Evolutionary conservation across 2,113 vertebrate genomes (phyloP), one percentile per base, ranked within the genome.

Genomic region (Mesembrinibis cayennensis): DNA sequence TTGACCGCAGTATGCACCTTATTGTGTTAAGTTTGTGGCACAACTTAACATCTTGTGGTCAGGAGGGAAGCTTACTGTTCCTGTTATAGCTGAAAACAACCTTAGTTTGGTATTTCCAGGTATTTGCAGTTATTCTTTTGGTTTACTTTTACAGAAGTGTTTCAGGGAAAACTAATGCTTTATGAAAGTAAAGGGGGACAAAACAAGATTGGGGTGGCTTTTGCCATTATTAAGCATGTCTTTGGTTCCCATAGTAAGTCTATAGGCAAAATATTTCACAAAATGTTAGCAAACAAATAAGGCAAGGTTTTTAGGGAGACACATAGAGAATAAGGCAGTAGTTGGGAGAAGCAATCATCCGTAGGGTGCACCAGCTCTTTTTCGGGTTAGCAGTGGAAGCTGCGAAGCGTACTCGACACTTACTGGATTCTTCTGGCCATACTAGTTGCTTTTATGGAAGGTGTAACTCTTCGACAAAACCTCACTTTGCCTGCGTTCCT

Each of bases 11-110:
- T 8, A 6, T 53, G 4, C 4, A 16, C 61, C n/a, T 74, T 7
- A 6, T 22, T 14, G 34, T 4, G 27, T 26, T 15, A 18, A 22
- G 9, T 59, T 32, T 38, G 58, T 80, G 63, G 66, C 62, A 58
- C 49, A 47, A 4, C 26, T 34, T 36, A 7, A 10, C 4, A 0
- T 9, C 7, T 1, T 25, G 53, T 44, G 16, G 12, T 25, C 52
- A 32, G 3, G 30, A 34, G 32, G 27, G 62, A 18, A 67, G 10
- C 5, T 66, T 27, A 3, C 7, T 65, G 5, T 26, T 85, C 47
- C 59, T 7, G 12, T 27, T 21, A 2, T 4, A 61, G 29, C 30
- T 32, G 36, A 16, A 72, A 65, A 59, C 2, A 8, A 36, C 10
- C 25, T 15, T 53, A 8, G 12, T 26, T 72, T 34, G 36, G 9